A percentile compares a stretch with the other conserved stretches of the same genome.
Conservation (phyloP, 2,113 vertebrate species). For the Puntigrus tetrazona region DNA sequence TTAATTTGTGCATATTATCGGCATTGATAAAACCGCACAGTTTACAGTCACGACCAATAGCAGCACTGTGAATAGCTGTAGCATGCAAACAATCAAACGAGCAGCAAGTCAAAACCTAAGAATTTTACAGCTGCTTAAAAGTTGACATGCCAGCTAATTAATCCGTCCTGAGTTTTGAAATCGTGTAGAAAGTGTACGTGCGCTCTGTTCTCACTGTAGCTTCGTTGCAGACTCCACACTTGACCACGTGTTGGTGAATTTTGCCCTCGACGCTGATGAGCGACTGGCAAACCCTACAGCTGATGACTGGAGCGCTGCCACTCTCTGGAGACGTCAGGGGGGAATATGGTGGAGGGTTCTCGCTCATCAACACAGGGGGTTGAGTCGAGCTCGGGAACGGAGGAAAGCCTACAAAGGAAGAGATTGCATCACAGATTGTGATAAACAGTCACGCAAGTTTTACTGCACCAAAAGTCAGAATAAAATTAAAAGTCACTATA, state of each 20-base stretch:
- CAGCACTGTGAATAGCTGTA: neutral
- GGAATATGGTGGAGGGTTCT: constrained; percentile 90
- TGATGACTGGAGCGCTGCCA: constrained; percentile 87
- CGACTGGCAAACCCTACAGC: constrained; percentile 89
- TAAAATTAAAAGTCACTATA: neutral
- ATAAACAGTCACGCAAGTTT: neutral
- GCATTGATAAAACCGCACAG: neutral
- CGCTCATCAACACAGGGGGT: constrained; percentile 83
- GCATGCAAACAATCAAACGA: neutral
- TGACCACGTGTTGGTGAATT: constrained; percentile 93
- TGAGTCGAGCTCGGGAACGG: constrained; percentile 79
- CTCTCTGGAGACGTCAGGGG: constrained; percentile 89
- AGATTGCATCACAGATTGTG: neutral
- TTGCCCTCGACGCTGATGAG: constrained; percentile 93
- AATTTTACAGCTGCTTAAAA: neutral
- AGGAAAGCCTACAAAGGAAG: constrained; percentile 75
- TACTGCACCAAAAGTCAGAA: too few species aligned
- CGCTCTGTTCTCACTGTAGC: constrained; percentile 77
- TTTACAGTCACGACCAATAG: neutral
- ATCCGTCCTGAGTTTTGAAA: neutral
- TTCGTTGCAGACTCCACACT: constrained; percentile 92
- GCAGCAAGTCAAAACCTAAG: neutral
- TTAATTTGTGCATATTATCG: neutral
- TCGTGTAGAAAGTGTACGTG: neutral
- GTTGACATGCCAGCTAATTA: neutral